Base-by-base conservation (phyloP, 2,888 invertebrate genomes). In the Athalia circularis region DNA sequence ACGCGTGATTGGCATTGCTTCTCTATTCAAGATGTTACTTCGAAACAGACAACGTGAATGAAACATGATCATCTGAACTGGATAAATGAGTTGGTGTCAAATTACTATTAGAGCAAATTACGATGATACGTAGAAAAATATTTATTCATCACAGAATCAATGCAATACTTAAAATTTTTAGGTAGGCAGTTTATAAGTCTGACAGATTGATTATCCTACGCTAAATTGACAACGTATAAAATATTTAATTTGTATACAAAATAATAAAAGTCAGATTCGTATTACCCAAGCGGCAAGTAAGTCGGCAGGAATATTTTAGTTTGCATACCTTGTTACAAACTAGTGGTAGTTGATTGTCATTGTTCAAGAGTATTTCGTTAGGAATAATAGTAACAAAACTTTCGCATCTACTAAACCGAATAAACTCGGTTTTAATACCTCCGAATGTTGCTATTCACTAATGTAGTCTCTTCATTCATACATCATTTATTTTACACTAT, bases 61-160 rank as follows among this genome's bases (percentile, higher is more conserved):
- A 50, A 75, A 62, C 75, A 75, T 64, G 75, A 47, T 75, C 62
- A 75, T 75, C 62, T 75, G 72, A 43, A 75, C 50, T 43, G 47
- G 54, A 52, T 62, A 48, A 70, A 72, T 62, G 59, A 72, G 78
- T 78, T 64, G 54, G 72, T 78, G 78, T 78, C 72, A 78, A 78
- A 78, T 78, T 72, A 78, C 54, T 62, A 74, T 65, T 80, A 64
- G 75, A 78, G 62, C 45, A 80, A 54, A 62, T 77, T 79, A 68
- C 54, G 67, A 62, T 72, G 67, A 62, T 72, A 78, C 48, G 57
- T 80, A 65, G 57, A 68, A 77, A 77, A 65, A 79, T 80, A 81
- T 82, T 79, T 80, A 82, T 77, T 64, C 50, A 77, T 79, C 64
- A 77, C 79, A 80, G 70, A 80, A 76, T 75, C 76, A 65, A 78